Evolutionary conservation across 2,797 vertebrate species (phyloP).

Genomic region (Acanthopagrus latus): DNA sequence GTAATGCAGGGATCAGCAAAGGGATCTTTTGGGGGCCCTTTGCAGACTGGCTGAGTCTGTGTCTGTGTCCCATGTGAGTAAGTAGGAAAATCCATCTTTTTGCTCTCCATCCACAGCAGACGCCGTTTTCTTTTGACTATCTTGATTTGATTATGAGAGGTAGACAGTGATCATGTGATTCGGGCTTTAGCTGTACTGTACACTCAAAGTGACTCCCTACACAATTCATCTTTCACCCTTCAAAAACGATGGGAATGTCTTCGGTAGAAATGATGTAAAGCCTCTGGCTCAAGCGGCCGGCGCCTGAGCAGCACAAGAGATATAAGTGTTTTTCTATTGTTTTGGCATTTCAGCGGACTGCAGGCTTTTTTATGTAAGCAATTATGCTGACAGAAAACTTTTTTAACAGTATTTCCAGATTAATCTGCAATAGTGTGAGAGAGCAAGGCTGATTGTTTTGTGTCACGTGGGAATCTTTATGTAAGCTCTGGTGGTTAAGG

Average conservation of each 20-base stretch:
- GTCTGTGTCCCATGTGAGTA: background rate
- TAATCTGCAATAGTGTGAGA: conserved; percentile 6
- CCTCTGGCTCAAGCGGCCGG: background rate
- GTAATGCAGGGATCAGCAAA: conserved; percentile 64
- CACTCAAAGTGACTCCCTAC: background rate
- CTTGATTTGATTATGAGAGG: background rate
- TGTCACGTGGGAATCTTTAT: conserved; percentile 28
- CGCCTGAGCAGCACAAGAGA: conserved; percentile 10
- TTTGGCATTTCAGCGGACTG: conserved; percentile 15
- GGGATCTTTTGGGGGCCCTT: conserved; percentile 37
- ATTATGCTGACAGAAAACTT: conserved; percentile 14
- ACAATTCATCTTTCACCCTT: background rate
- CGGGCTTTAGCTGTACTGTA: background rate
- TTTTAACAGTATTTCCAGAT: conserved; percentile 28
- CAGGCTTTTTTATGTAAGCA: conserved; percentile 18
- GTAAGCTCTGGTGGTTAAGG: conserved; percentile 25
- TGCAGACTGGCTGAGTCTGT: conserved; percentile 5
- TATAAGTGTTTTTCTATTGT: conserved; percentile 19
- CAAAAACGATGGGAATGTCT: conserved; percentile 3
- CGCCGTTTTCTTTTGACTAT: no score
- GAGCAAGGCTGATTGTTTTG: conserved; percentile 2
- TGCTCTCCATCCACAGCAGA: background rate
- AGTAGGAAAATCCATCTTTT: background rate
- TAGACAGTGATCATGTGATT: background rate
- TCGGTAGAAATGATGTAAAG: conserved; percentile 1